Percentiles rank a stretch among this genome's conserved stretches.
These are phyloP conservation scores for Agapornis canus DNA, from an alignment of 2,797 vertebrate species.

Conservation along the genomic window DNA sequence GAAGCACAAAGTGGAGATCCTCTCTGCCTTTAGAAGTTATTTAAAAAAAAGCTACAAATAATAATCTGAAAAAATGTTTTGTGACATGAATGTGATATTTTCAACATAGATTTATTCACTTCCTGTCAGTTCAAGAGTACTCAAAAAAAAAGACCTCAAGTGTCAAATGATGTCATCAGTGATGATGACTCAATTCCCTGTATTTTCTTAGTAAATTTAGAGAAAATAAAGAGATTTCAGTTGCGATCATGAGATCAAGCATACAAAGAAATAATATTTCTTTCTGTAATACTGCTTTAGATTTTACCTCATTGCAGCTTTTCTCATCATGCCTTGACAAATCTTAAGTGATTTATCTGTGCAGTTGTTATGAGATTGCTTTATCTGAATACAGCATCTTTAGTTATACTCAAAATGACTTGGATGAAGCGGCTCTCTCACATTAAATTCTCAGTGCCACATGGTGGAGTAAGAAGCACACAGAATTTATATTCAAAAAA, in stretches of 20 bases:
- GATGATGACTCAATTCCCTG: background rate
- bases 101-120: background rate
- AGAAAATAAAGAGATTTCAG: background rate
- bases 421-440: background rate
- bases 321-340: background rate
- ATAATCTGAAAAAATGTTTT: background rate
- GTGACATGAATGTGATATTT: background rate
- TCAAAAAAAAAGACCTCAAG: background rate
- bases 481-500: slow-evolving; percentile 23
- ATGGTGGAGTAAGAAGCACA: slow-evolving; percentile 75
- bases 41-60: background rate
- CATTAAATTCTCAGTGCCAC: slow-evolving; percentile 67
- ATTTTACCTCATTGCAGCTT: background rate
- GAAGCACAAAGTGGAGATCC: background rate
- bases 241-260: background rate
- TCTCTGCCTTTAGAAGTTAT: background rate
- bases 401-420: background rate
- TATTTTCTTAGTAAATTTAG: background rate
- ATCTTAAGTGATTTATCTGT: background rate
- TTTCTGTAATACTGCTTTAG: background rate
- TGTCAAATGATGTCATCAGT: background rate
- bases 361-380: background rate
- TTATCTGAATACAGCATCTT: background rate
- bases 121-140: background rate
- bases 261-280: background rate